Evolutionary conservation across 2,797 vertebrate species (phyloP), one percentile per base, ranked within the genome.

Genomic region (Clarias laeviceps): DNA sequence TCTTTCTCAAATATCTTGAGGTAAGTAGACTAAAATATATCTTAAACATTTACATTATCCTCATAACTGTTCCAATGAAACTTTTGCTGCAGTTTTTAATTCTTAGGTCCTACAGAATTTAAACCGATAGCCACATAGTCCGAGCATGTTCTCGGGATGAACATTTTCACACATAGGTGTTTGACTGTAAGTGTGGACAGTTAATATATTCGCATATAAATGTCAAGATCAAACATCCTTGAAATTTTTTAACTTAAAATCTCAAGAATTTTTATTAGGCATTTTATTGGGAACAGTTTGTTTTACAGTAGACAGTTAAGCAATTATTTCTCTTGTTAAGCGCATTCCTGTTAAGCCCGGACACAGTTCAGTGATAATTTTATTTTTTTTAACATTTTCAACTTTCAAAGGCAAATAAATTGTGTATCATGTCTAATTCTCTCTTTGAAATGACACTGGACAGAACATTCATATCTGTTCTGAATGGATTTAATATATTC

Each of bases 1-100:
- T 83, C 78, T 90, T 89, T 92, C 89, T 27, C 66, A 84, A 83
- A 84, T 66, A 77, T 89, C 78, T 90, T 89, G 84, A 78, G 45
- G 77, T 88, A 88, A 89, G 74, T 78, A 37, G 34, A 45, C 74
- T 82, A 82, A 83, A 86, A 22, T 29, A 78, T 1, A 11, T 79
- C 83, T 86, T 89, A 85, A 88, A 87, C 40, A 80, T 87, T 78
- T 54, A 78, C 54, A 78, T 56, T 66, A 89, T 83, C 70, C 8
- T 32, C 4, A 32, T 56, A n/a, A 50, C 2, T 45, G 40, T 40
- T 72, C 37, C 68, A 70, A 45, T 14, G 7, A 11, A 32, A 32
- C 29, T 66, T 6, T 29, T 32, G 1, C 27, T 2, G 15, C 64
- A 65, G 64, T 12, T 29, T 69, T 37, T 37, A 37, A 37, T 68